Conservation (phyloP, 2,888 invertebrate genomes). For the Parelbella ahira region DNA sequence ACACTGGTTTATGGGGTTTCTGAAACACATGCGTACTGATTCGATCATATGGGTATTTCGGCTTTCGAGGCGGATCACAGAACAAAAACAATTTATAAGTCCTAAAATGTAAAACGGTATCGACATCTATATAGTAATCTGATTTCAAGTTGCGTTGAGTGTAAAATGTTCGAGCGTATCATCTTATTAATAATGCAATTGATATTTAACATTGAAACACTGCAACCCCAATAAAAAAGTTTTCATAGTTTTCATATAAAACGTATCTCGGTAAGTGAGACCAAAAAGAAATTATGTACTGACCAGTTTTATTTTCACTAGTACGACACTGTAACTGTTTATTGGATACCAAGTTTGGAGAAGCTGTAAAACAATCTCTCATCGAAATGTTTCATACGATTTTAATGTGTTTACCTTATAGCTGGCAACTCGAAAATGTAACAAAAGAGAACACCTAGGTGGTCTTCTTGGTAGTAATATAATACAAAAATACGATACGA, state of each 20-base stretch:
- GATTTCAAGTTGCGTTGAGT: too few relatives aligned
- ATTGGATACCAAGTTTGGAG: conserved; percentile 30
- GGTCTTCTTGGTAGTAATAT: too few relatives aligned
- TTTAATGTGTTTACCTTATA: too few relatives aligned
- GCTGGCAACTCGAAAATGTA: too few relatives aligned
- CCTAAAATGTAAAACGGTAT: too few relatives aligned
- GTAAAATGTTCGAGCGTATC: too few relatives aligned
- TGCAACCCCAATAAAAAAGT: background rate
- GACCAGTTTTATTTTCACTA: conserved; percentile 37
- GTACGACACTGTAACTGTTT: conserved; percentile 30
- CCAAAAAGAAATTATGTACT: conserved; percentile 33
- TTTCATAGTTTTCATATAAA: background rate
- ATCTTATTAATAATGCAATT: too few relatives aligned
- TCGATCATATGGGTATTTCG: conserved; percentile 67
- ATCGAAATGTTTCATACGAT: conserved; percentile 32
- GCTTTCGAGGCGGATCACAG: conserved; percentile 57
- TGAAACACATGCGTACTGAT: conserved; percentile 65
- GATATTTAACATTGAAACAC: too few relatives aligned
- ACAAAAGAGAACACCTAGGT: too few relatives aligned
- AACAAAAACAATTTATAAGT: conserved; percentile 58
- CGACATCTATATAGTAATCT: too few relatives aligned
- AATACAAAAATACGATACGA: too few relatives aligned
- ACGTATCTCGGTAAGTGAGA: conserved; percentile 13
- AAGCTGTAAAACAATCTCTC: conserved; percentile 37
- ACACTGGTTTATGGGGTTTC: conserved; percentile 64